A percentile compares a stretch with the other conserved stretches of the same genome.
phyloP scores from a whole-genome alignment of 2,797 vertebrate species.

The Xiphophorus birchmanni region DNA sequence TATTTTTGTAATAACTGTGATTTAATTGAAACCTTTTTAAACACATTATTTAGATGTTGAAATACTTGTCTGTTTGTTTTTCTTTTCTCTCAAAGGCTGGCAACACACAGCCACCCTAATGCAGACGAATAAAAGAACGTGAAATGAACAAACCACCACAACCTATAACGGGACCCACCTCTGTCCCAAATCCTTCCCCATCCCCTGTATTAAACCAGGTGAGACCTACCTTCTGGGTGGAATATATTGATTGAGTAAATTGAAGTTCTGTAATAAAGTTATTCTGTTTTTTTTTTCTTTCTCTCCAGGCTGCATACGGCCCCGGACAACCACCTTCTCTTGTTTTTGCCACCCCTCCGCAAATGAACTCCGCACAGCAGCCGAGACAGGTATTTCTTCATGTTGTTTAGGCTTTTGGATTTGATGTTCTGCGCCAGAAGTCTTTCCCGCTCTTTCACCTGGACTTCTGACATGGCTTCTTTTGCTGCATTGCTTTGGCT shows the following conservation, averaged over 20 bases:
- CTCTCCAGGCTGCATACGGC: constrained; percentile 87
- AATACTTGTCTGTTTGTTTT: background rate
- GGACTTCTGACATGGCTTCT: constrained; percentile 34
- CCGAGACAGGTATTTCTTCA: constrained; percentile 89
- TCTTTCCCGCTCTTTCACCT: constrained; percentile 27
- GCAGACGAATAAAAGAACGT: constrained; percentile 96
- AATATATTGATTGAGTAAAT: background rate
- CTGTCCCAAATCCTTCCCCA: constrained; percentile 93
- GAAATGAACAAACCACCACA: constrained; percentile 99
- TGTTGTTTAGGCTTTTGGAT: background rate
- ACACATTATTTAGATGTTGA: background rate
- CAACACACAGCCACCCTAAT: constrained; percentile 93
- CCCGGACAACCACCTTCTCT: constrained; percentile 93
- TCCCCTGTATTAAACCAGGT: constrained; percentile 98
- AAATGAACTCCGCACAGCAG: constrained; percentile 98
- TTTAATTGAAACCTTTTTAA: background rate
- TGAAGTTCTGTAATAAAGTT: background rate
- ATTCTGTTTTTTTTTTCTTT: constrained; percentile 4
- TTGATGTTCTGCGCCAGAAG: background rate
- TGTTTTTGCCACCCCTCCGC: constrained; percentile 91
- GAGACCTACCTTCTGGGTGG: constrained; percentile 42
- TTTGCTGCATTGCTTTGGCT: constrained; percentile 54
- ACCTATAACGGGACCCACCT: constrained; percentile 94
- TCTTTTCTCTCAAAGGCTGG: constrained; percentile 71
- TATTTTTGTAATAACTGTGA: background rate